phyloP scores from a whole-genome alignment of 2,888 invertebrate genomes.

The Neoitamus cyanurus region DNA sequence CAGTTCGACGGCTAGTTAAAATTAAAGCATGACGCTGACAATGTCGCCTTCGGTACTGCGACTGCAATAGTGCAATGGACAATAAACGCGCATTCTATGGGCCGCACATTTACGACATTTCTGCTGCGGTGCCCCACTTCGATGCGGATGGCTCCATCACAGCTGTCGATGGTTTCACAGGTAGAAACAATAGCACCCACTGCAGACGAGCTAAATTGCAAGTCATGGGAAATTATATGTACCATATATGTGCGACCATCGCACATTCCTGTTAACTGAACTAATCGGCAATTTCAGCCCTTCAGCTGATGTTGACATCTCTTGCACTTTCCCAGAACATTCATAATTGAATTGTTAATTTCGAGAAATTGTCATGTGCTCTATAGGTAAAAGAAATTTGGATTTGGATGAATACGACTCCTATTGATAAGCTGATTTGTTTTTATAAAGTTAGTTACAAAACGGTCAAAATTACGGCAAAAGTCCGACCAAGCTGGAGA shows the following conservation, averaged over 20 bases:
- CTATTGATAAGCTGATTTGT: too few species aligned
- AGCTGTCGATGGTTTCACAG: neutral
- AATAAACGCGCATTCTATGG: neutral
- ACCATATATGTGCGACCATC: neutral
- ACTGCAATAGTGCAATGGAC: neutral
- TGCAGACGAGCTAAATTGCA: neutral
- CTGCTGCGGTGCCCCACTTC: too few species aligned
- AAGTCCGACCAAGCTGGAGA: too few species aligned
- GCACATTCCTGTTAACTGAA: neutral
- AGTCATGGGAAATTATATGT: neutral
- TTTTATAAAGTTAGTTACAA: too few species aligned
- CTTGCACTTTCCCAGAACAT: too few species aligned
- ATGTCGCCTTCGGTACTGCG: neutral
- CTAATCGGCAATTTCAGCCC: too few species aligned
- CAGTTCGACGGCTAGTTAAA: conserved; percentile 14
- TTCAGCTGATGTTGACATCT: too few species aligned
- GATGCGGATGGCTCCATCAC: neutral
- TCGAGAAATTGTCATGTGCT: too few species aligned
- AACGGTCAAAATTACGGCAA: too few species aligned
- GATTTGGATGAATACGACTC: too few species aligned
- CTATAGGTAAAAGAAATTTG: too few species aligned
- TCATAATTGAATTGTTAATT: too few species aligned
- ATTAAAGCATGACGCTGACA: conserved; percentile 9
- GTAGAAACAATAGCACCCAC: neutral
- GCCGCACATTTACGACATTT: neutral